Evolutionary conservation across 2,888 invertebrate species (phyloP).

Genomic region (Celastrina argiolus): DNA sequence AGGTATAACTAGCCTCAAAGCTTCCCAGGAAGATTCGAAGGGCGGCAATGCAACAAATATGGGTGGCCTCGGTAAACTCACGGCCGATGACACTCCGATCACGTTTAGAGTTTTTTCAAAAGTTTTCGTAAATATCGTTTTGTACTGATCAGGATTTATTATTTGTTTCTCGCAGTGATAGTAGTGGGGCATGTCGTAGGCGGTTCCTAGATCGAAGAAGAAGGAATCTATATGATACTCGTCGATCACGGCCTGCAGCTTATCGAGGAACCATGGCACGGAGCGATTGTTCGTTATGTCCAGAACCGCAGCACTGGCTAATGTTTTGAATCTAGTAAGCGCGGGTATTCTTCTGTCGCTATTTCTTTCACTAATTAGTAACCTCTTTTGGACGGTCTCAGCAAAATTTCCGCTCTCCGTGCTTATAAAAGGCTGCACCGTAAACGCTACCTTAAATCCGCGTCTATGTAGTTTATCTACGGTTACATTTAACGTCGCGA

Average conservation of each 20-base stretch:
- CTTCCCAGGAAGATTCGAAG: slow-evolving; percentile 92
- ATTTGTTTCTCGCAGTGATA: slow-evolving; percentile 86
- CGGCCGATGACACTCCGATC: slow-evolving; percentile 90
- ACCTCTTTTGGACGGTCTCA: slow-evolving; percentile 84
- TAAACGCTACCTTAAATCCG: slow-evolving; percentile 91
- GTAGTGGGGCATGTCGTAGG: slow-evolving; percentile 91
- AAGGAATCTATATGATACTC: slow-evolving; percentile 91
- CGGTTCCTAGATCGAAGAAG: slow-evolving; percentile 88
- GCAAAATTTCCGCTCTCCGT: slow-evolving; percentile 91
- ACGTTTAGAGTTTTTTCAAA: slow-evolving; percentile 81
- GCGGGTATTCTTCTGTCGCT: slow-evolving; percentile 89
- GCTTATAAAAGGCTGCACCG: slow-evolving; percentile 93
- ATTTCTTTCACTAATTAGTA: slow-evolving; percentile 88
- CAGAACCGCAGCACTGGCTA: slow-evolving; percentile 88
- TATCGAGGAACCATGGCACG: slow-evolving; percentile 86
- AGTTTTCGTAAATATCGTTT: slow-evolving; percentile 82
- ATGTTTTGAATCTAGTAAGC: slow-evolving; percentile 87
- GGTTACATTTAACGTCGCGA: slow-evolving; percentile 86
- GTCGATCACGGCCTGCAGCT: slow-evolving; percentile 83
- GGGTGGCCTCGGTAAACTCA: slow-evolving; percentile 88
- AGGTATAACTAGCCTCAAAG: slow-evolving; percentile 88
- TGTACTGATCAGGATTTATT: slow-evolving; percentile 90
- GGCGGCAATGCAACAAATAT: slow-evolving; percentile 92
- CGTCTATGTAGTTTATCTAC: slow-evolving; percentile 88
- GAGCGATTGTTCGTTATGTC: slow-evolving; percentile 92